phyloP scores from a whole-genome alignment of 2,113 vertebrate species.

The Lipotes vexillifer region DNA sequence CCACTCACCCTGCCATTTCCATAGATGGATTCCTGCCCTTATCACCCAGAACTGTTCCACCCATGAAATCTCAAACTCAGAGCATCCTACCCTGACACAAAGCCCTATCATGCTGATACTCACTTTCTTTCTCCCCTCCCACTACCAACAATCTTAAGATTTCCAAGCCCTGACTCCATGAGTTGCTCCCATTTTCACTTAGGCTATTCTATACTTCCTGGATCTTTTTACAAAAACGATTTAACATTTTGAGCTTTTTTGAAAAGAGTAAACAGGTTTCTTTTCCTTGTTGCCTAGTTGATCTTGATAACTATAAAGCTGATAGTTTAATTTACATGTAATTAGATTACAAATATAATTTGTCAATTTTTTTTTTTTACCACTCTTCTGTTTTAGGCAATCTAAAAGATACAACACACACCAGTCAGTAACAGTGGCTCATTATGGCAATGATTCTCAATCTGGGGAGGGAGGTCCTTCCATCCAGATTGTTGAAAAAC shows the following conservation, averaged over 20 bases:
- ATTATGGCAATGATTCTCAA: background rate
- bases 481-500: background rate
- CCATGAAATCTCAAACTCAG: background rate
- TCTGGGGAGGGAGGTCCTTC: background rate
- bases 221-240: background rate
- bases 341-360: background rate
- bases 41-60: background rate
- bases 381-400: background rate
- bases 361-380: background rate
- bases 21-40: background rate
- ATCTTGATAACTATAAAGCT: background rate
- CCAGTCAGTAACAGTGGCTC: background rate
- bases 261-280: background rate
- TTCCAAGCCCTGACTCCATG: background rate
- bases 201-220: background rate
- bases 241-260: background rate
- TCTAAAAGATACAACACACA: background rate
- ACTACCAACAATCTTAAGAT: background rate
- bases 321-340: background rate
- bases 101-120: background rate
- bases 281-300: background rate
- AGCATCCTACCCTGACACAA: background rate
- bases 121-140: background rate
- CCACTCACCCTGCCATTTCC: background rate
- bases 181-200: background rate